A percentile compares a stretch with the other conserved stretches of the same genome.
Evolutionary conservation across 1,140 invertebrate genomes (phyloP).

Genomic region (Drosophila insularis): DNA sequence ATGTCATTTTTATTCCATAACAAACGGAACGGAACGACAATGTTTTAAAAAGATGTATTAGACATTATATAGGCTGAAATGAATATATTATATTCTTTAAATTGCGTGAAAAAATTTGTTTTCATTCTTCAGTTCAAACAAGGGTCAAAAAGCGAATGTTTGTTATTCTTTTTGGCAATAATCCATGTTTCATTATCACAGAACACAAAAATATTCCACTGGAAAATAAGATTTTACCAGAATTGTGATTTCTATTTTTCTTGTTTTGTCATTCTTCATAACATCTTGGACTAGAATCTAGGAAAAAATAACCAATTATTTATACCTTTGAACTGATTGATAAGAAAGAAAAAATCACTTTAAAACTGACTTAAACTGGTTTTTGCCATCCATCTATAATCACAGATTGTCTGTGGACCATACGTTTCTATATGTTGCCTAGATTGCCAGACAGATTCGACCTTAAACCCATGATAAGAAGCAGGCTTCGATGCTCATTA

Average conservation of each 20-base stretch:
- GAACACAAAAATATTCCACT: constrained; percentile 54
- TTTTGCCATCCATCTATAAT: constrained; percentile 35
- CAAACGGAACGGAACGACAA: too few species aligned
- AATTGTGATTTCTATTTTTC: constrained; percentile 28
- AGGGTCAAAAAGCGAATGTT: background rate
- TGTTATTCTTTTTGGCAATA: background rate
- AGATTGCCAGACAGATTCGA: constrained; percentile 62
- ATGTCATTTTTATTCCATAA: too few species aligned
- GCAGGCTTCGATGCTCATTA: constrained; percentile 34
- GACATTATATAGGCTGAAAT: too few species aligned
- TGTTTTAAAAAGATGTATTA: too few species aligned
- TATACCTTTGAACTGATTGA: constrained; percentile 72
- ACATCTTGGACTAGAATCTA: constrained; percentile 39
- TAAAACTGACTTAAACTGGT: constrained; percentile 53
- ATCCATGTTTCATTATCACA: background rate
- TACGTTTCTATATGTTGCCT: constrained; percentile 53
- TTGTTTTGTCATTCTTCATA: constrained; percentile 46
- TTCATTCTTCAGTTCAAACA: background rate
- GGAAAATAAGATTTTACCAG: constrained; percentile 41
- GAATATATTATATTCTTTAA: too few species aligned
- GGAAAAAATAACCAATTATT: constrained; percentile 39
- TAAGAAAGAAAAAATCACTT: constrained; percentile 61
- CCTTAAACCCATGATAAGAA: constrained; percentile 69
- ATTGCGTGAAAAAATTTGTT: background rate
- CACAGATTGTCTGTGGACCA: constrained; percentile 54